Evolutionary conservation across 2,888 invertebrate species (phyloP).

Genomic region (Nasonia oneida): DNA sequence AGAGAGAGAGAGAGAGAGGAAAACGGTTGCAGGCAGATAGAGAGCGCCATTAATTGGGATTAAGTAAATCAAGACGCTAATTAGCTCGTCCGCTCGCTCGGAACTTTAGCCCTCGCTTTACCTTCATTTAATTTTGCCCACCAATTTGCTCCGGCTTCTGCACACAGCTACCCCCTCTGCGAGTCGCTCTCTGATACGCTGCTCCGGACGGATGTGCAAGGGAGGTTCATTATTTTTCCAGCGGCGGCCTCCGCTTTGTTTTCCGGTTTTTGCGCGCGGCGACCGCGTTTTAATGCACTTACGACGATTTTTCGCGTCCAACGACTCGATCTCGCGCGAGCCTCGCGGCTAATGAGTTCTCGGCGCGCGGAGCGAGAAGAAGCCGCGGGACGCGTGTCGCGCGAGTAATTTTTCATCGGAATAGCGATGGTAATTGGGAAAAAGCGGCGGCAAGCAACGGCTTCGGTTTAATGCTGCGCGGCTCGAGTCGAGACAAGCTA

Average conservation of each 20-base stretch:
- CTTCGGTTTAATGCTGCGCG: constrained; percentile 54
- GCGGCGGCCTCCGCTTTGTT: constrained; percentile 2
- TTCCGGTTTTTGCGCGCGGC: constrained; percentile 2
- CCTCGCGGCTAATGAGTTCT: background rate
- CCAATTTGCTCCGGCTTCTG: constrained; percentile 66
- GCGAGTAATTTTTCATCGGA: constrained; percentile 52
- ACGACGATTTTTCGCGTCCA: background rate
- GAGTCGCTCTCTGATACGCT: background rate
- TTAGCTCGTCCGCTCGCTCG: constrained; percentile 73
- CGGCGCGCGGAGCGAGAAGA: no score
- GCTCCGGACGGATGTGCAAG: constrained; percentile 24
- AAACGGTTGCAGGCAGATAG: constrained; percentile 32
- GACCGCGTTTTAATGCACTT: constrained; percentile 38
- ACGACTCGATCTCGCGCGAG: background rate
- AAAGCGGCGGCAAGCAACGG: constrained; percentile 48
- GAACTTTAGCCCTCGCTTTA: constrained; percentile 59
- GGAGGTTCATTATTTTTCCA: constrained; percentile 54
- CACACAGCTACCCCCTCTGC: constrained; percentile 47
- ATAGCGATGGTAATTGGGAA: constrained; percentile 51
- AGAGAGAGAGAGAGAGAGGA: constrained; percentile 42
- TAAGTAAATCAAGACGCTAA: constrained; percentile 80
- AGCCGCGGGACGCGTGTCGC: no score
- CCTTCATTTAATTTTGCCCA: constrained; percentile 68
- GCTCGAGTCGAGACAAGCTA: constrained; percentile 73
- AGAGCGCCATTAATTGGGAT: constrained; percentile 78